Base-by-base conservation (phyloP, 2,113 vertebrate species). In the Python bivittatus region DNA sequence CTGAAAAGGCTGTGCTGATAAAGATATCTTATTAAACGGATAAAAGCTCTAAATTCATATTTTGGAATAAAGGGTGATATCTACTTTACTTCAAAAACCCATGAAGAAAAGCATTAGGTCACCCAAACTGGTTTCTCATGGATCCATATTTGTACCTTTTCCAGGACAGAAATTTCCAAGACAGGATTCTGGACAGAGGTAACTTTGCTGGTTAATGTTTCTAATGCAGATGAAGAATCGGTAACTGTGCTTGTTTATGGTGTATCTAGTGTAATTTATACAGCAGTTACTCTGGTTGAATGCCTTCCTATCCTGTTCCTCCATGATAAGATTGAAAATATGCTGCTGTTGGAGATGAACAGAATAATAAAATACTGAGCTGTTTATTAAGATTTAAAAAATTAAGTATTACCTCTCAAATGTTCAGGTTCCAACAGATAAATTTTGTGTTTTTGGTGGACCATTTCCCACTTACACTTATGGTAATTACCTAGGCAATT, bases 61-160 rank as follows among this genome's bases (percentile, higher is more conserved):
- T 92, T 88, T 92, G 88, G 86, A 93, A 92, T 88, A 92, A 90
- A 57, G 95, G 91, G 89, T 87, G 94, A 91, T 58, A 89, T 92
- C 88, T 72, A 68, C 90, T 53, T 93, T 91, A 86, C 53, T 93
- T 92, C 89, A 92, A 61, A 95, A 86, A 91, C 72, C 53, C 13
- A 91, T 85, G 89, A 93, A 95, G 95, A 96, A 95, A 93, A 96
- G 61, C 27, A 87, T 7, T 88, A 97, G 97, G 96, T 95, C 96
- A 90, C 97, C 95, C 64, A 92, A 95, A 68, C 93, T 97, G 44
- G 90, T 96, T 94, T 95, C 96, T 60, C 97, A 91, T 94, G 94
- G 96, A 88, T 94, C 97, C 44, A 96, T 96, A n/a, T 97, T 97
- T 93, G 92, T 95, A 89, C 96, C 97, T 95, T 97, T 97, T 91